Percentiles rank a stretch among this genome's conserved stretches.
These are phyloP conservation scores for Poecilia gillii DNA, from an alignment of 2,797 vertebrate genomes.

Conservation along the genomic window DNA sequence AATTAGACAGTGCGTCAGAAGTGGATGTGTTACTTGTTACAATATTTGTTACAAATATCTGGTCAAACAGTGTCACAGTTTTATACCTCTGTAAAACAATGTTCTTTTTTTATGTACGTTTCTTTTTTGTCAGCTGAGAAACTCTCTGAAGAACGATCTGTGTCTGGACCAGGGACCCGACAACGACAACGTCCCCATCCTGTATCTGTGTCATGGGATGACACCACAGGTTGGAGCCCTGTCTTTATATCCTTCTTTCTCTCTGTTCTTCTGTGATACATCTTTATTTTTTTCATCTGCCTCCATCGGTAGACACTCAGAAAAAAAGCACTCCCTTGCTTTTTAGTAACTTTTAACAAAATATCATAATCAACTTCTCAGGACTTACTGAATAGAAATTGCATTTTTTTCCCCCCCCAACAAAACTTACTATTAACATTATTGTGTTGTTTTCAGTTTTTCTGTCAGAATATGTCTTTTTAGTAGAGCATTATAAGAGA, in stretches of 20 bases:
- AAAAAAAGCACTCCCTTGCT: neutral
- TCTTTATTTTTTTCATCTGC: slow-evolving; percentile 13
- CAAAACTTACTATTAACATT: neutral
- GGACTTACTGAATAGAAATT: neutral
- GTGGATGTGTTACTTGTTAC: neutral
- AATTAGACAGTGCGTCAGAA: neutral
- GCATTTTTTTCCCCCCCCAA: neutral
- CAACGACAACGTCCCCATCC: slow-evolving; percentile 94
- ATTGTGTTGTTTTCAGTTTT: neutral
- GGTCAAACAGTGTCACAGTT: neutral
- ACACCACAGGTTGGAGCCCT: slow-evolving; percentile 90
- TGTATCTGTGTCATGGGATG: slow-evolving; percentile 98
- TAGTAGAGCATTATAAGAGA: neutral
- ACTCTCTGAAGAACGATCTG: slow-evolving; percentile 93
- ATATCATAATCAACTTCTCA: neutral
- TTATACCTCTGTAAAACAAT: neutral
- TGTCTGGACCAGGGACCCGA: slow-evolving; percentile 98
- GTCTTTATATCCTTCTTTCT: slow-evolving; percentile 2
- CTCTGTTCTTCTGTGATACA: slow-evolving; percentile 1
- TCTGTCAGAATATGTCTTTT: neutral
- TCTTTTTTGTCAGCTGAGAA: slow-evolving; percentile 86
- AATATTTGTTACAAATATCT: neutral
- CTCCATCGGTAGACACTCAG: neutral
- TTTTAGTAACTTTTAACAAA: neutral
- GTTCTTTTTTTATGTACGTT: neutral